phyloP scores from a whole-genome alignment of 2,888 invertebrate species.

The Polyommatus icarus region DNA sequence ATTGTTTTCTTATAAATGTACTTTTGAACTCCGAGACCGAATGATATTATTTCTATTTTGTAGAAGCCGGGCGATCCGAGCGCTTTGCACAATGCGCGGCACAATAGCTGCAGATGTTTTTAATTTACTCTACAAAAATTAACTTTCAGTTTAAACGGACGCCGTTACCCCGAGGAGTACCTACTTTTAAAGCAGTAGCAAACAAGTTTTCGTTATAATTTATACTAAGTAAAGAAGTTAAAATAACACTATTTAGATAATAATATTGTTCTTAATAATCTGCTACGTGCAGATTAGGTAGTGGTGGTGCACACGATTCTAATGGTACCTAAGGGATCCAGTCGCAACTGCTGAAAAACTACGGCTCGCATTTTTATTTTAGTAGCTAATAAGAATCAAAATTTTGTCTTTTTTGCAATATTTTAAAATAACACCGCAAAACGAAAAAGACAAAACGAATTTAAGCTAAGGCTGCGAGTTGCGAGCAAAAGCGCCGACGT shows the following conservation, averaged over 20 bases:
- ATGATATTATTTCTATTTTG: conserved; percentile 6
- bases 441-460: conserved; percentile 4
- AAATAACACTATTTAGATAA: not conserved
- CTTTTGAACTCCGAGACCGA: not conserved
- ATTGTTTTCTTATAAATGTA: conserved; percentile 19
- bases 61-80: not conserved
- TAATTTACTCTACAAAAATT: conserved; percentile 4
- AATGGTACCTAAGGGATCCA: not conserved
- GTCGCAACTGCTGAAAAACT: not conserved
- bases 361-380: no score
- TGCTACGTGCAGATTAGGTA: not conserved
- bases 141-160: conserved; percentile 6
- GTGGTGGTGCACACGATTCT: no score
- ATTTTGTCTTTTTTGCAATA: not conserved
- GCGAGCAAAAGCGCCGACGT: not conserved
- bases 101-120: conserved; percentile 14
- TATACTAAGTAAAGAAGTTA: not conserved
- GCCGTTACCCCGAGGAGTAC: not conserved
- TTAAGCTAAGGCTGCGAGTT: not conserved
- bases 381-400: no score
- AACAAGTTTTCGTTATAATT: not conserved
- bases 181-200: not conserved
- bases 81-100: not conserved
- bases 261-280: not conserved
- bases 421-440: not conserved